These are phyloP conservation scores for Sesamia nonagrioides DNA, from an alignment of 1,140 invertebrate species.

Conservation along the genomic window DNA sequence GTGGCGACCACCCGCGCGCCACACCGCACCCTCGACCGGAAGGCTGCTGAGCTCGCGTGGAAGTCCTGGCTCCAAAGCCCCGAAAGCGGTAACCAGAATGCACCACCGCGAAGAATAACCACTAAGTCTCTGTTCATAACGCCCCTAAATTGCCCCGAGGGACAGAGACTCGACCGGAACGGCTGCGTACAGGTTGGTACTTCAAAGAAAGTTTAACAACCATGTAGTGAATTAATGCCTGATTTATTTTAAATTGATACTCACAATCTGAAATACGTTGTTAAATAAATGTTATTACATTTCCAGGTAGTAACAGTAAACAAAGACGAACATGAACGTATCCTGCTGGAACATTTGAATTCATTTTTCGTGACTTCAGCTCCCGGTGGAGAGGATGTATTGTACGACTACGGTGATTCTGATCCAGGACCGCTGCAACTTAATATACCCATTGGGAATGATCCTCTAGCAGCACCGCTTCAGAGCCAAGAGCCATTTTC, in stretches of 20 bases:
- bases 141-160: constrained; percentile 78
- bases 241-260: too few relatives aligned
- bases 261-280: background rate
- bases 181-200: constrained; percentile 75
- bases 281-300: background rate
- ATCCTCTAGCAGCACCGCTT: constrained; percentile 70
- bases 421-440: constrained; percentile 79
- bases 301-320: constrained; percentile 79
- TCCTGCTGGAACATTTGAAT: constrained; percentile 77
- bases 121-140: constrained; percentile 83
- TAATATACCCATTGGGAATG: constrained; percentile 77
- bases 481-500: constrained; percentile 71
- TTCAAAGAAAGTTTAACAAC: background rate
- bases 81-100: constrained; percentile 77
- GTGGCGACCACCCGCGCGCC: constrained; percentile 74
- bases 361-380: constrained; percentile 73
- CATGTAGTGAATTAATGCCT: background rate
- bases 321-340: constrained; percentile 78
- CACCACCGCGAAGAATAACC: constrained; percentile 78
- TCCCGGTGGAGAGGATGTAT: constrained; percentile 65
- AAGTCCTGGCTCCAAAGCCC: constrained; percentile 78
- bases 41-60: constrained; percentile 80
- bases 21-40: constrained; percentile 77
- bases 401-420: constrained; percentile 81
- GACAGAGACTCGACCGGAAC: constrained; percentile 77